These are phyloP conservation scores for Cydia fagiglandana DNA, from an alignment of 1,140 invertebrate species.

Conservation along the genomic window DNA sequence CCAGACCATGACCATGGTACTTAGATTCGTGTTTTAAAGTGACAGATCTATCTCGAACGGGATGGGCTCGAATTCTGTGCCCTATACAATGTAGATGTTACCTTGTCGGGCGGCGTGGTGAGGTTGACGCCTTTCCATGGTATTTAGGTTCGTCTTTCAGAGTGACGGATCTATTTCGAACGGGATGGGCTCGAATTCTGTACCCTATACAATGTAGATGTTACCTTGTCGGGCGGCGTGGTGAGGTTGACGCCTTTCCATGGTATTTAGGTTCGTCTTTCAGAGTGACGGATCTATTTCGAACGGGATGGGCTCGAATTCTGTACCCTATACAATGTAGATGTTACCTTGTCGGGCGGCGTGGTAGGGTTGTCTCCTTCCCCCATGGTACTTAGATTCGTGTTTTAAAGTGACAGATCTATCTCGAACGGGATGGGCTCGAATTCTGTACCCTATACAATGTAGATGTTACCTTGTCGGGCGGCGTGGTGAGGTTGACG, in stretches of 20 bases:
- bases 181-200: too few species aligned
- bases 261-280: constrained; percentile 27
- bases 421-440: too few species aligned
- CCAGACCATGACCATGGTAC: too few species aligned
- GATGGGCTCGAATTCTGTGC: constrained; percentile 54
- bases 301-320: too few species aligned
- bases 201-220: not conserved
- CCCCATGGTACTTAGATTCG: constrained; percentile 35
- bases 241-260: constrained; percentile 30
- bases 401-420: too few species aligned
- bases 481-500: constrained; percentile 20
- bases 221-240: constrained; percentile 27
- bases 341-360: constrained; percentile 27
- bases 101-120: too few species aligned
- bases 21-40: constrained; percentile 45
- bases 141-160: constrained; percentile 13
- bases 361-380: constrained; percentile 17
- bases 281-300: too few species aligned
- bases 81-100: too few species aligned
- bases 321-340: not conserved
- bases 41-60: constrained; percentile 54
- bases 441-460: not conserved
- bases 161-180: too few species aligned
- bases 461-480: constrained; percentile 24
- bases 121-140: too few species aligned